Evolutionary conservation across 2,113 vertebrate genomes (phyloP).

Genomic region (Sorex araneus): DNA sequence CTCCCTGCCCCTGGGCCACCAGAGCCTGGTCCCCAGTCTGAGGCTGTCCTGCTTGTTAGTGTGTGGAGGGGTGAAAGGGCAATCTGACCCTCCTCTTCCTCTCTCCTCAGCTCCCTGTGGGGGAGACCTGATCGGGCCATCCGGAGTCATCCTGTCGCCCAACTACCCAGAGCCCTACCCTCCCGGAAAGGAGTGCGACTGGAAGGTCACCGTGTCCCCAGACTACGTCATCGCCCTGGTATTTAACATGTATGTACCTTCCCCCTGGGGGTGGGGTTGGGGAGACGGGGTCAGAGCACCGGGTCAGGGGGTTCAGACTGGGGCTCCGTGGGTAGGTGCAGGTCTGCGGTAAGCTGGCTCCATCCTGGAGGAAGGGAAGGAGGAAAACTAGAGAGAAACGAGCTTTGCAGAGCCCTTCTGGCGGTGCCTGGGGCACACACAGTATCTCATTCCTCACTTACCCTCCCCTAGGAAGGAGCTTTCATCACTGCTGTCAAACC

Average conservation of each 20-base stretch:
- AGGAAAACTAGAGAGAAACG: background rate
- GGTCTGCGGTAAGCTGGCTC: background rate
- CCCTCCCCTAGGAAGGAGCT: background rate
- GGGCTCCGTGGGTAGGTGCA: background rate
- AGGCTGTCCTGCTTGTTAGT: no score
- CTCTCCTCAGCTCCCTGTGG: constrained; percentile 94
- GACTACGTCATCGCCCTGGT: constrained; percentile 97
- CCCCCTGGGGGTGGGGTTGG: constrained; percentile 29
- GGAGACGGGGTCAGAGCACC: constrained; percentile 54
- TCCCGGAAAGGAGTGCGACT: constrained; percentile 97
- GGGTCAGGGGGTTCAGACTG: background rate
- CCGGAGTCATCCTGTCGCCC: constrained; percentile 96
- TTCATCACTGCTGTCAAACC: background rate
- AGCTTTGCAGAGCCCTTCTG: background rate
- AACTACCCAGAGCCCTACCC: constrained; percentile 98
- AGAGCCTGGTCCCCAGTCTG: background rate
- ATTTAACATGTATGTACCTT: constrained; percentile 94
- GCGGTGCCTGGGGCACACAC: no score
- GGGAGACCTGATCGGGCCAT: constrained; percentile 94
- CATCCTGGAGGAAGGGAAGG: background rate
- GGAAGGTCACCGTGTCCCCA: constrained; percentile 94
- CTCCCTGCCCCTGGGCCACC: background rate
- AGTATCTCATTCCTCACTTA: background rate
- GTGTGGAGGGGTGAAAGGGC: background rate
- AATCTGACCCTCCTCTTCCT: background rate